These are phyloP conservation scores for Murina feae DNA, from an alignment of 2,113 vertebrate genomes.

Conservation along the genomic window DNA sequence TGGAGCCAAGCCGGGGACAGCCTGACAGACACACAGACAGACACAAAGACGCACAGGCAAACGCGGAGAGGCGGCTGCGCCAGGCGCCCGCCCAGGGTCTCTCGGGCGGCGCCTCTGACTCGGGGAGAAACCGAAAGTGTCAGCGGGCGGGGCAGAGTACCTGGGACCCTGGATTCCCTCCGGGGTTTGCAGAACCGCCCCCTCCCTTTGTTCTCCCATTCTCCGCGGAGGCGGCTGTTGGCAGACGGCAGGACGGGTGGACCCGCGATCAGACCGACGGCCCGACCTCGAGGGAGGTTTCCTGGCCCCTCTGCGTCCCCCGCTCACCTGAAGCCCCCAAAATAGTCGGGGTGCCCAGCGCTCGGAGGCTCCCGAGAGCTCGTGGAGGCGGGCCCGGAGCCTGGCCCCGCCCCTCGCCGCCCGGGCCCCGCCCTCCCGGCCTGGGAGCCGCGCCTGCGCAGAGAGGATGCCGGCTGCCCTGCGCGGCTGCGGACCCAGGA, in stretches of 20 bases:
- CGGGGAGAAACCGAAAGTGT: conserved; percentile 72
- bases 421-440: conserved; percentile 8
- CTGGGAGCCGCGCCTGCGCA: conserved; percentile 23
- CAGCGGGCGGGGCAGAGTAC: conserved; percentile 42
- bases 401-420: conserved; percentile 11
- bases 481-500: fast-evolving
- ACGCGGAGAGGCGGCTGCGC: conserved; percentile 77
- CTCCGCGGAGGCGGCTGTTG: conserved; percentile 14
- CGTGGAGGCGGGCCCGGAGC: conserved; percentile 26
- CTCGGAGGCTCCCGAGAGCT: neutral
- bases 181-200: conserved; percentile 68
- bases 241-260: neutral
- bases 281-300: neutral
- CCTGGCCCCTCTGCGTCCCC: neutral
- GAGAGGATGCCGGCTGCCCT: neutral
- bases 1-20: conserved; percentile 61
- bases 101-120: conserved; percentile 60
- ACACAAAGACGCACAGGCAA: conserved; percentile 79
- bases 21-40: conserved; percentile 78
- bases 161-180: conserved; percentile 66
- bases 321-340: conserved; percentile 68
- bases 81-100: conserved; percentile 61
- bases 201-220: conserved; percentile 74
- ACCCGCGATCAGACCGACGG: neutral
- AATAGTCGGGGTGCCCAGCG: neutral